Base-by-base conservation (phyloP, 35 echinoderm and acorn worm genomes). In the Eucidaris tribuloides region DNA sequence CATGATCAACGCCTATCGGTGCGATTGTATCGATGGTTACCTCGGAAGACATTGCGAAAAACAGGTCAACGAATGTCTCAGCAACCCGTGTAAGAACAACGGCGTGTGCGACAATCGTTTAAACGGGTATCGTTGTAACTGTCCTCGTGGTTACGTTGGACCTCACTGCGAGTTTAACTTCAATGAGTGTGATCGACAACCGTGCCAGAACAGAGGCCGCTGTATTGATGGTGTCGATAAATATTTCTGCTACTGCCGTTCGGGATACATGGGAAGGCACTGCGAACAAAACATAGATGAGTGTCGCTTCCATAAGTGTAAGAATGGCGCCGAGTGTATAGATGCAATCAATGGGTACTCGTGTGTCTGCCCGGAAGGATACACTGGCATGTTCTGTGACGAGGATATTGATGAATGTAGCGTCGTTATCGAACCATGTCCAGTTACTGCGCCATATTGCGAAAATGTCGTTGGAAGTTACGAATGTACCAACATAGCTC, bases 241-340 rank as follows among this genome's bases (percentile, higher is more conserved):
- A 0, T 93, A 70, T 18, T 19, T 49, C 34, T 93, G 91, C 58
- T 79, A 89, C 31, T 93, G 91, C 57, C n/a, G 70, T 11, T 11
- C 84, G 64, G 91, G 91, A 11, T 93, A 63, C 41, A 40, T 18
- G 20, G 91, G 91, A 11, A 17, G 32, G 38, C 45, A 86, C 46
- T 93, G 91, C 42, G 79, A 93, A 46, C 55, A 76, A 7, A 93
- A 93, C 44, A 79, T 88, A 15, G n/a, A 93, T 64, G 91, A 93
- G 25, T 93, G 91, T 45, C 17, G 28, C 1, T 14, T 46, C 4
- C 57, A 78, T 38, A 55, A 56, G 42, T 88, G 91, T 44, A 48
- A 36, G 5, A 78, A 87, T 71, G 77, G 62, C 56, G 91, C 78
- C n/a, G 87, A 49, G 0, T 93, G 91, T 58, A 60, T 79, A 20